Evolutionary conservation across 2,113 vertebrate genomes (phyloP), one percentile per base, ranked within the genome.

Genomic region (Oncorhynchus gorbuscha): DNA sequence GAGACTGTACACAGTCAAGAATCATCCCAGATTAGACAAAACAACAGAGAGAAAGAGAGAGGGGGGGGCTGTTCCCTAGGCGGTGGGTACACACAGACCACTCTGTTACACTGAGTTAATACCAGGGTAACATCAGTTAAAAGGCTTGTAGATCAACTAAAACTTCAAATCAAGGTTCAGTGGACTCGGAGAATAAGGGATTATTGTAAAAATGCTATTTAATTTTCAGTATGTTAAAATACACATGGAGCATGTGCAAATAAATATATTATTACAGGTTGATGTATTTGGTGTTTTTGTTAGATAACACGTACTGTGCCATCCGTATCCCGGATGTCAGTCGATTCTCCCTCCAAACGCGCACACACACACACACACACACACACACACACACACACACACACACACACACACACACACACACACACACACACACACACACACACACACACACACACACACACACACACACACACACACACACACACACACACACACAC

Each of bases 21-120:
- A 65, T 51, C 71, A 71, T 18, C 68, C 3, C 71, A 69, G 75
- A 77, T 81, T 81, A 81, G 62, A 70, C 65, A 61, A 64, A 72
- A 73, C 71, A 69, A 81, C 61, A 55, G 76, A 69, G 64, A 45
- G 35, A 49, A 5, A 14, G 28, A 8, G 26, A n/a, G 26, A 8
- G 2, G 7, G 5, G 4, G 18, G 28, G 11, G 24, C 62, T 30
- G 1, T 73, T 79, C 76, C 49, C 81, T 59, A 1, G 35, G 16
- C 16, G 5, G 13, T 16, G 51, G 51, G 51, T 55, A 55, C 5
- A 1, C 14, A 18, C 16, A 18, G 51, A 55, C 3, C 51, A 16
- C 16, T 13, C 16, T 1, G 51, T 55, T 55, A 55, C 4, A 55
- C 51, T 55, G 16, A 16, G 14, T 55, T 13, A 55, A 55, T 55